phyloP scores from a whole-genome alignment of 92 coral and sea anemone species.

The Micromussa lordhowensis region DNA sequence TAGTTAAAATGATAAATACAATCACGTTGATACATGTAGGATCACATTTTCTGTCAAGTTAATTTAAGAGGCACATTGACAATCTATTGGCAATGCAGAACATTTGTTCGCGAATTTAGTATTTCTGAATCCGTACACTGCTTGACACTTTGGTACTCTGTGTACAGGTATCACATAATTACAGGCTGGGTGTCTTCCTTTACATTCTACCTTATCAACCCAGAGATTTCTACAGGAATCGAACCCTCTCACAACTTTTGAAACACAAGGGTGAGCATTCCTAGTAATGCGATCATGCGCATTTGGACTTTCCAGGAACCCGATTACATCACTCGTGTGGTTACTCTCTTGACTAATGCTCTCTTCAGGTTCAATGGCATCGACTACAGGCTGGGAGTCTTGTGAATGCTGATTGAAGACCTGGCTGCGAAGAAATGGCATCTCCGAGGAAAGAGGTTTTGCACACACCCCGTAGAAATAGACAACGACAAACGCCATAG shows the following conservation, averaged over 20 bases:
- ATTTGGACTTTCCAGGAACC: neutral
- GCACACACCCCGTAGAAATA: neutral
- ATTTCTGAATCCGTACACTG: neutral
- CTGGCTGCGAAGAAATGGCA: neutral
- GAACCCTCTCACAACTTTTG: neutral
- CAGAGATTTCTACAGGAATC: neutral
- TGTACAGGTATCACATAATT: neutral
- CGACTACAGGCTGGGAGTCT: neutral
- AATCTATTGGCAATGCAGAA: neutral
- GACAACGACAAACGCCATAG: neutral
- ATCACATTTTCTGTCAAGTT: neutral
- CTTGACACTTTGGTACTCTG: neutral
- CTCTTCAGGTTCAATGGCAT: neutral
- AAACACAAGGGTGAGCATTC: neutral
- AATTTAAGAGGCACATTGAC: constrained; percentile 21
- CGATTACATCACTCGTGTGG: neutral
- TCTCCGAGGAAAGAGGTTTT: neutral
- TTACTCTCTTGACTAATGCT: neutral
- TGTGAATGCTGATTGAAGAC: neutral
- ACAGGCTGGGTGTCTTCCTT: neutral
- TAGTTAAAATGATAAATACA: neutral
- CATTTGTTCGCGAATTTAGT: constrained; percentile 2
- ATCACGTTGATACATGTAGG: neutral
- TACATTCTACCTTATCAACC: neutral
- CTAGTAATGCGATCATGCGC: constrained; percentile 25